Conservation (phyloP, 2,113 vertebrate species). For the Baryphthengus martii region DNA sequence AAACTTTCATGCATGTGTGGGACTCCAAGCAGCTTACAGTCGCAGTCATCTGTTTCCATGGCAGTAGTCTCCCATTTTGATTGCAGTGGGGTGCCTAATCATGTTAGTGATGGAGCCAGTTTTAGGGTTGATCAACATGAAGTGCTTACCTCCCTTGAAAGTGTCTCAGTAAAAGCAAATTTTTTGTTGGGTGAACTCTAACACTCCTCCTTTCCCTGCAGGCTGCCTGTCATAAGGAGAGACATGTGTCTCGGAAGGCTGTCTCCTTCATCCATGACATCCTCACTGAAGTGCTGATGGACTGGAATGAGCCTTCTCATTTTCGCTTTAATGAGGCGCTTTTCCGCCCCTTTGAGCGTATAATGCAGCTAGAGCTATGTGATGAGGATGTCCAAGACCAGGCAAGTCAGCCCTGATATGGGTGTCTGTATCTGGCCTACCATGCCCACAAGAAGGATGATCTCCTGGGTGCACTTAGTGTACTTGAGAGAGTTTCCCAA, state of each 20-base stretch:
- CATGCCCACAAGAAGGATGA: not conserved
- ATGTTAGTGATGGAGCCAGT: not conserved
- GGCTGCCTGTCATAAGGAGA: conserved; percentile 96
- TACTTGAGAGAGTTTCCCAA: not conserved
- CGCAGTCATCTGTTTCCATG: not conserved
- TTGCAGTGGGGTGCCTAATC: not conserved
- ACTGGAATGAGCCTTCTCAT: conserved; percentile 90
- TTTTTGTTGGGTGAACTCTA: not conserved
- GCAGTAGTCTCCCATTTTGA: not conserved
- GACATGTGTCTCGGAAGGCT: conserved; percentile 94
- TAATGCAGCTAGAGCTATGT: conserved; percentile 97
- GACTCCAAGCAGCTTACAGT: not conserved
- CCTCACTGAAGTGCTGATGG: conserved; percentile 89
- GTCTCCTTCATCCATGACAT: conserved; percentile 97
- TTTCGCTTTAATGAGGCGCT: conserved; percentile 95
- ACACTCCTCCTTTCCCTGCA: not conserved
- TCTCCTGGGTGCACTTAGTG: not conserved
- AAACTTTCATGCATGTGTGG: not conserved
- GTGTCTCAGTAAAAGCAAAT: not conserved
- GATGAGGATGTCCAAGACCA: conserved; percentile 98
- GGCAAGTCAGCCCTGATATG: conserved; percentile 65
- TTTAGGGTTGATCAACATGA: not conserved
- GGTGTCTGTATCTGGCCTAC: not conserved
- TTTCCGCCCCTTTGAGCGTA: conserved; percentile 94
- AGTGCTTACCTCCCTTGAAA: not conserved